phyloP scores from a whole-genome alignment of 2,797 vertebrate species.

The Macrochelys suwanniensis region DNA sequence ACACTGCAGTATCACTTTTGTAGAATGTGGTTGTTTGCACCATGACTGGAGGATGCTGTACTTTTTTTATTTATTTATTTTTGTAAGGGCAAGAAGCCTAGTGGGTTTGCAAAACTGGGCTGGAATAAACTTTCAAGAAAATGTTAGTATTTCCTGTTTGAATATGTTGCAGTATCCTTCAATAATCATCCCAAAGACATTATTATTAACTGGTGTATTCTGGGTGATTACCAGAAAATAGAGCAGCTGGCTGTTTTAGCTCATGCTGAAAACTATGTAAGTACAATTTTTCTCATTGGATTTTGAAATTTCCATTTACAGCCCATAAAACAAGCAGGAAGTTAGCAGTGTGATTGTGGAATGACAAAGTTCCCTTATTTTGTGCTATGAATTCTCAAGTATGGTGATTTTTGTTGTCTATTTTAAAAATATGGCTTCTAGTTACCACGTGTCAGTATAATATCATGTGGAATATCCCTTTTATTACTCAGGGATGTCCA shows the following conservation, averaged over 20 bases:
- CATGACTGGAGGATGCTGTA: not conserved
- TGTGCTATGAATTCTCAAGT: no score
- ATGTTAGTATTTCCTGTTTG: rapidly evolving
- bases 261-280: not conserved
- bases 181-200: not conserved
- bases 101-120: not conserved
- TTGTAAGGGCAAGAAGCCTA: not conserved
- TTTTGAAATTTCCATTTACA: not conserved
- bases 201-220: rapidly evolving
- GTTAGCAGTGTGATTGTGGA: not conserved
- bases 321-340: not conserved
- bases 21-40: rapidly evolving
- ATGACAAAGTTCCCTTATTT: not conserved
- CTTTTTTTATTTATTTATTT: no score
- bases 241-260: not conserved
- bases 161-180: not conserved
- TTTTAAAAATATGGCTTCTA: not conserved
- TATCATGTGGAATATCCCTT: rapidly evolving
- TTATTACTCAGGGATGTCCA: rapidly evolving
- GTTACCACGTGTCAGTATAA: not conserved
- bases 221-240: not conserved
- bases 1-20: rapidly evolving
- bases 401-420: rapidly evolving
- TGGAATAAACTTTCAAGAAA: not conserved
- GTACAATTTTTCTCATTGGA: not conserved